Base-by-base conservation (phyloP, 2,113 vertebrate genomes). In the Notarius lentiginosus region DNA sequence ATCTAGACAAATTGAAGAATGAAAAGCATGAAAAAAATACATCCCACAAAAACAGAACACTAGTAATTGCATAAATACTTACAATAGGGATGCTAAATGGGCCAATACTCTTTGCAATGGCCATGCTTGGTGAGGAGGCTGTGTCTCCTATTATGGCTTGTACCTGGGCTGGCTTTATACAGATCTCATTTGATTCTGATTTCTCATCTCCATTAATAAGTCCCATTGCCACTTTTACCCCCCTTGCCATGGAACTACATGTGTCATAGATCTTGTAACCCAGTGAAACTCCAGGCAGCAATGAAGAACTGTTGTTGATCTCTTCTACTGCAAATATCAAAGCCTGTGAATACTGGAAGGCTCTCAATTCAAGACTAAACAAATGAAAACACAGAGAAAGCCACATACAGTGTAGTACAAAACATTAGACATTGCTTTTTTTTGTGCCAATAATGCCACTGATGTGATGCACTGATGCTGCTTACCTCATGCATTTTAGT, bases 21-120 rank as follows among this genome's bases (percentile, higher is more conserved):
- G 2, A 55, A 55, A 17, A 22, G 24, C 1, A 27, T 7, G 53
- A 7, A 27, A 27, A 7, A 27, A 55, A 5, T 41, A 41, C 41
- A 41, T 41, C 41, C 41, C 41, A 41, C 41, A 49, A 22, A 41
- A 15, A 30, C 3, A 41, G 41, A 41, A 41, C 65, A 68, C n/a
- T 68, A 5, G 4, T 68, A 18, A 41, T 11, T 22, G 0, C 0
- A 79, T 30, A 53, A 66, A 58, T 5, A 58, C 94, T 94, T 91
- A 96, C 95, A 91, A 94, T 2, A 55, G 94, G 94, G 34, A 95
- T 90, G 10, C 89, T 80, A 83, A 95, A 95, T 0, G 94, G 92
- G 86, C 95, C 94, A 0, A 95, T 86, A 11, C 87, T 88, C 51
- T 75, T 75, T 75, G 72, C 72, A 75, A 75, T 75, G 72, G 72